A percentile compares a stretch with the other conserved stretches of the same genome.
Evolutionary conservation across 2,113 vertebrate species (phyloP).

Genomic region (Seriola aureovittata): DNA sequence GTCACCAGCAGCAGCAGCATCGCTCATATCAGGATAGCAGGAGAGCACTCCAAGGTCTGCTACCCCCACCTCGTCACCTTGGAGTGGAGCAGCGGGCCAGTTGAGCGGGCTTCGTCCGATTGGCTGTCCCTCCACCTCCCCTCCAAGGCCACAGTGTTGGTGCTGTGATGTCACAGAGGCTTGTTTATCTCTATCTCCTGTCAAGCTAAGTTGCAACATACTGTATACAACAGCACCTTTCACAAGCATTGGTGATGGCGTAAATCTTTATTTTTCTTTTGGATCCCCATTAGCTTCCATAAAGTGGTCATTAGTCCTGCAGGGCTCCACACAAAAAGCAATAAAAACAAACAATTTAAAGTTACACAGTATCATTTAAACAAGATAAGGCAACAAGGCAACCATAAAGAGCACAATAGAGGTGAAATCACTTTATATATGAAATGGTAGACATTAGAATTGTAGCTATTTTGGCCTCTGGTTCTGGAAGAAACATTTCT

Average conservation of each 20-base stretch:
- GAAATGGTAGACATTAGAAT: background rate
- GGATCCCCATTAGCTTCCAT: background rate
- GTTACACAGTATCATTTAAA: background rate
- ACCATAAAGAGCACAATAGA: background rate
- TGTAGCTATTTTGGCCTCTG: background rate
- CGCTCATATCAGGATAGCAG: conserved; percentile 49
- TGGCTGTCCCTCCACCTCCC: conserved; percentile 46
- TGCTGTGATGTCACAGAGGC: conserved; percentile 54
- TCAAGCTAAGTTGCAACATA: conserved; percentile 29
- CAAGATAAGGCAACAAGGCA: background rate
- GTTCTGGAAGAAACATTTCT: background rate
- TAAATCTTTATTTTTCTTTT: background rate
- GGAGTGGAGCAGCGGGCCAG: conserved; percentile 30
- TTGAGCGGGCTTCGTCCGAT: conserved; percentile 21
- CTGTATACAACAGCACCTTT: conserved; percentile 6
- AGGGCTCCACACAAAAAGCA: background rate
- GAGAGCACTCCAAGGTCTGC: conserved; percentile 56
- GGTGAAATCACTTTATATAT: background rate
- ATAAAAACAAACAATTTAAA: background rate
- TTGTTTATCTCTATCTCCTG: conserved; percentile 36
- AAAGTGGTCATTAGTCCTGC: background rate
- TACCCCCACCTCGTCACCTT: conserved; percentile 52
- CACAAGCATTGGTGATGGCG: background rate
- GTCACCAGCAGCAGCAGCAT: conserved; percentile 59
- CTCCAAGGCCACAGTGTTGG: conserved; percentile 26